Conservation (phyloP, 2,113 vertebrate genomes). For the Piaya cayana region DNA sequence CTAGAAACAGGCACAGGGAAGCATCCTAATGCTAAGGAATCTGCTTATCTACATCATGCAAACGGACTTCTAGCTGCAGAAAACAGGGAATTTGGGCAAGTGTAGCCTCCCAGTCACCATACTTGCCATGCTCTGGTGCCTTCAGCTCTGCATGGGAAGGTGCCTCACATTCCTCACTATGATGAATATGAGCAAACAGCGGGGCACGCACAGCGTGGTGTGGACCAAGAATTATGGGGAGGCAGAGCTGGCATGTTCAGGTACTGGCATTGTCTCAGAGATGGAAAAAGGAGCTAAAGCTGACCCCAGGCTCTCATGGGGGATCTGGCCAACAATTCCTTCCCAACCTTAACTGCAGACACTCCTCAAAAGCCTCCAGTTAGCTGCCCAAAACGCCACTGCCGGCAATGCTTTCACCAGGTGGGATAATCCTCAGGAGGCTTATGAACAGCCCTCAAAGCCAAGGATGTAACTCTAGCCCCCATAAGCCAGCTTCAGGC, state of each 20-base stretch:
- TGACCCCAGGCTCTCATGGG: fast-evolving
- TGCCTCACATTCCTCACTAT: fast-evolving
- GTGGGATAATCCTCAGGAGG: not conserved
- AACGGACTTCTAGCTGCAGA: not conserved
- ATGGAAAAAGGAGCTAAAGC: not conserved
- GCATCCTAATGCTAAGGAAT: not conserved
- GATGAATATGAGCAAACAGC: fast-evolving
- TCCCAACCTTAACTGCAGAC: not conserved
- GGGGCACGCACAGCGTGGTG: not conserved
- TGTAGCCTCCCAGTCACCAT: not conserved
- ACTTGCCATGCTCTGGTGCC: not conserved
- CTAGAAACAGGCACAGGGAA: not conserved
- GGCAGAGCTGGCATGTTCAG: not conserved
- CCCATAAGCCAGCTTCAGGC: not conserved
- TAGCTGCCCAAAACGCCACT: not conserved
- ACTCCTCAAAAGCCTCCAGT: not conserved
- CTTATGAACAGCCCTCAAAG: not conserved
- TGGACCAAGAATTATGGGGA: not conserved
- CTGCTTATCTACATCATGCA: fast-evolving
- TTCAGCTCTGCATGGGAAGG: not conserved
- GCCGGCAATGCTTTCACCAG: not conserved
- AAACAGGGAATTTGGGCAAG: not conserved
- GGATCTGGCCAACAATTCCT: fast-evolving
- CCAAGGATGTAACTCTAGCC: not conserved
- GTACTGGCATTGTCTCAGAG: not conserved